Evolutionary conservation across 2,888 invertebrate species (phyloP), one percentile per base, ranked within the genome.

Genomic region (Orthosia gracilis): DNA sequence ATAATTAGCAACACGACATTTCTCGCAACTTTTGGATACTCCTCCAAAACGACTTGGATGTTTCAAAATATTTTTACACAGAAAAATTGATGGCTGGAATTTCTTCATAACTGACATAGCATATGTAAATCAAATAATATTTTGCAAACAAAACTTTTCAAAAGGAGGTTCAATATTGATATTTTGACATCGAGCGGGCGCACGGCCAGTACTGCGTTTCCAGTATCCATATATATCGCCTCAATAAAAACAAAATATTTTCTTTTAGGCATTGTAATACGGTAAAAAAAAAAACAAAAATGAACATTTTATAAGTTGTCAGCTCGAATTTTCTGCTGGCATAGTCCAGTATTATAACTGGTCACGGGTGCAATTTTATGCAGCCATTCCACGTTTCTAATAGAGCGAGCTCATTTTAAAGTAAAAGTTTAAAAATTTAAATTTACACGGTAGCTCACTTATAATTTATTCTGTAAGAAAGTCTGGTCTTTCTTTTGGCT

Each of bases 351-450:
- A 50, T 45, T 77, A 62, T 74, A 67, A 68, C 76, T 78, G 73
- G 79, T 49, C 77, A 70, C 67, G 80, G 70, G 75, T 83, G 84
- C 77, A 77, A 68, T 77, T 80, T 86, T 88, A 84, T 84, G 82
- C 82, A 85, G 87, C 85, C 83, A 85, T 88, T 86, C 81, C 88
- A 85, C 86, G 78, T 86, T 84, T 88, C 80, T 89, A 91, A 91
- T 89, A 90, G 89, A 89, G 87, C 87, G 87, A 84, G 80, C 90
- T 89, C 89, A 89, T 92, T 92, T 91, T 91, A 90, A 90, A 91
- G 88, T 89, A 85, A 91, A 92, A 92, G 89, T 91, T 89, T 89
- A 89, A 91, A 91, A 92, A 92, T 92, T 92, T 88, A 91, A 92
- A 93, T 91, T 91, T 88, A 88, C 87, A 80, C 85, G 80, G 86